Percentiles rank a stretch among this genome's conserved stretches.
Evolutionary conservation across 2,113 vertebrate species (phyloP).

Genomic region (Hemicordylus capensis): DNA sequence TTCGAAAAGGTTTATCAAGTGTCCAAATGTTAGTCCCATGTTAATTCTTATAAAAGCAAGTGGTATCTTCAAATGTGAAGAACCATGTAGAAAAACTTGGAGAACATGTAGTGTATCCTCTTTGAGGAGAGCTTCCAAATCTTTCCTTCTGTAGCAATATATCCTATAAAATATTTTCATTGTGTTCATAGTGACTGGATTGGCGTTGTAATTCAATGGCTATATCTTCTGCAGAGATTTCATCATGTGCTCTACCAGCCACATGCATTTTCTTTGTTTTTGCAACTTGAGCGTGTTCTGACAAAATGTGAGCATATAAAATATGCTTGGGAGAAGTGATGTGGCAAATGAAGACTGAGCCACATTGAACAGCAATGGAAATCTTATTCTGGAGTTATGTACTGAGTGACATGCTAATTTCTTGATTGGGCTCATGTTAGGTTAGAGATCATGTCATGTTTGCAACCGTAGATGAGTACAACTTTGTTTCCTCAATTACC

Average conservation of each 20-base stretch:
- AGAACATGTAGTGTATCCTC: too few species aligned
- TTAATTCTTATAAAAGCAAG: too few species aligned
- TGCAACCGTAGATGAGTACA: neutral
- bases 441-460: neutral
- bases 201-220: too few species aligned
- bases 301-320: neutral
- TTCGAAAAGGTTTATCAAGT: too few species aligned
- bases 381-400: neutral
- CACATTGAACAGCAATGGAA: neutral
- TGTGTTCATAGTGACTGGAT: too few species aligned
- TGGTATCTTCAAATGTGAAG: too few species aligned
- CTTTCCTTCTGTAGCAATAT: too few species aligned
- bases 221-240: neutral
- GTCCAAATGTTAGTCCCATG: too few species aligned
- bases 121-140: too few species aligned
- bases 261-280: neutral
- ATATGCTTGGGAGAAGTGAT: neutral
- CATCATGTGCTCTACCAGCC: neutral
- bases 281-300: neutral
- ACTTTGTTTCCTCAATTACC: neutral
- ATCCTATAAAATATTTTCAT: too few species aligned
- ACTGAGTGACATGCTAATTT: neutral
- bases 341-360: neutral
- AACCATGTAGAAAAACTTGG: too few species aligned
- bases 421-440: neutral